These are phyloP conservation scores for Glossophaga mutica DNA, from an alignment of 2,797 vertebrate genomes.

Conservation along the genomic window DNA sequence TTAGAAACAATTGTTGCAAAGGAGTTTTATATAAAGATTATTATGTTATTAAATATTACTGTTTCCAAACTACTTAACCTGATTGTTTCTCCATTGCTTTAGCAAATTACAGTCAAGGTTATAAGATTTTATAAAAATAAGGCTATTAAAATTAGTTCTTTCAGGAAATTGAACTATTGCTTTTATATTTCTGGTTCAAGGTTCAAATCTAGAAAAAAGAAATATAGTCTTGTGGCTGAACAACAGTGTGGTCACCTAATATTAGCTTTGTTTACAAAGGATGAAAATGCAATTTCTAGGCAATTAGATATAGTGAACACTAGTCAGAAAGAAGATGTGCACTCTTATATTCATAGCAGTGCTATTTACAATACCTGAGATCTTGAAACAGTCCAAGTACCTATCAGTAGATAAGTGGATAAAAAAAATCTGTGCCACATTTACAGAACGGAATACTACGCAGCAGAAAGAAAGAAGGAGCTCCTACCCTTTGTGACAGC, in stretches of 20 bases:
- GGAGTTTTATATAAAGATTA: background rate
- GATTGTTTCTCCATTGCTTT: background rate
- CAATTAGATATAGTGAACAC: too few species aligned
- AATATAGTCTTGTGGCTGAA: background rate
- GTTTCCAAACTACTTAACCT: background rate
- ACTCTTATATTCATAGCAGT: too few species aligned
- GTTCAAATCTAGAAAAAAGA: background rate
- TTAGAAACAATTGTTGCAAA: background rate
- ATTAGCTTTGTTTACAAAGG: background rate
- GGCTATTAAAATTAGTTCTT: background rate
- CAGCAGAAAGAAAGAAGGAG: too few species aligned
- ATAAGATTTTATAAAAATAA: background rate
- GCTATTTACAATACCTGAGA: too few species aligned
- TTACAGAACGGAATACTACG: too few species aligned
- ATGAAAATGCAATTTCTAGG: background rate
- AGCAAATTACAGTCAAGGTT: background rate
- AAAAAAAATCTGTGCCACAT: too few species aligned
- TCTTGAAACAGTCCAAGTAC: too few species aligned
- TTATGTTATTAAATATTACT: background rate
- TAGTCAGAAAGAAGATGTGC: too few species aligned
- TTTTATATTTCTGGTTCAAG: background rate
- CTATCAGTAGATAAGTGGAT: too few species aligned
- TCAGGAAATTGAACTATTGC: background rate
- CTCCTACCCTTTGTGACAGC: too few species aligned
- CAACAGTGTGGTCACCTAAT: background rate